Percentiles rank a stretch among this genome's conserved stretches.
These are phyloP conservation scores for Bruchidius siliquastri DNA, from an alignment of 2,888 invertebrate genomes.

Conservation along the genomic window DNA sequence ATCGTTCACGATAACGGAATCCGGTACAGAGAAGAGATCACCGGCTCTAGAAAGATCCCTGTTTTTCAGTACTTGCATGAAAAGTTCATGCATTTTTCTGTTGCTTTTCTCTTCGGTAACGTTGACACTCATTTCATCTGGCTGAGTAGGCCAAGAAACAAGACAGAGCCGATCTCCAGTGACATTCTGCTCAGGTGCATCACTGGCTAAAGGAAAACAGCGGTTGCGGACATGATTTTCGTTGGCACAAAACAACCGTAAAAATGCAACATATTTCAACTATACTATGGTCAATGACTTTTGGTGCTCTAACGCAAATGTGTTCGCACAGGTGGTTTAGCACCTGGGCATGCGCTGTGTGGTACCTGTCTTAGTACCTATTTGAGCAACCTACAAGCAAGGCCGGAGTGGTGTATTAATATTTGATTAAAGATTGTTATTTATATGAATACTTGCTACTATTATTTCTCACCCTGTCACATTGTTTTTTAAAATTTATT, in stretches of 20 bases:
- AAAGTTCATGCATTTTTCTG: slow-evolving; percentile 80
- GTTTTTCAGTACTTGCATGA: slow-evolving; percentile 83
- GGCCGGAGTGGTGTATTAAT: background rate
- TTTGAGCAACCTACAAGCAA: background rate
- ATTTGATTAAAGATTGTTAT: no score
- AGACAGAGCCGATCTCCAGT: slow-evolving; percentile 1
- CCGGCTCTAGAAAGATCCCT: slow-evolving; percentile 88
- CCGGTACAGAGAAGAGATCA: slow-evolving; percentile 83
- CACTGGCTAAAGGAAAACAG: slow-evolving; percentile 12
- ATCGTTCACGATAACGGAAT: slow-evolving; percentile 80
- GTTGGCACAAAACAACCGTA: slow-evolving; percentile 21
- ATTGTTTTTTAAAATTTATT: no score
- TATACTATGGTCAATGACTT: slow-evolving; percentile 26
- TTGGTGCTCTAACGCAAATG: slow-evolving; percentile 10
- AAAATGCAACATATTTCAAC: slow-evolving; percentile 24
- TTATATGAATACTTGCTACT: no score
- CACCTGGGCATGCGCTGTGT: slow-evolving; percentile 17
- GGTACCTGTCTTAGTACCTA: slow-evolving; percentile 9
- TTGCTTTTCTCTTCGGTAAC: slow-evolving; percentile 28
- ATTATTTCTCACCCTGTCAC: no score
- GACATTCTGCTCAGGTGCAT: background rate
- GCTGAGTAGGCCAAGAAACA: background rate
- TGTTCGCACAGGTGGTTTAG: slow-evolving; percentile 18
- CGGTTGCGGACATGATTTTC: slow-evolving; percentile 9
- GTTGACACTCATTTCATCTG: slow-evolving; percentile 23